Evolutionary conservation across 2,888 invertebrate species (phyloP).

Genomic region (Limnephilus marmoratus): DNA sequence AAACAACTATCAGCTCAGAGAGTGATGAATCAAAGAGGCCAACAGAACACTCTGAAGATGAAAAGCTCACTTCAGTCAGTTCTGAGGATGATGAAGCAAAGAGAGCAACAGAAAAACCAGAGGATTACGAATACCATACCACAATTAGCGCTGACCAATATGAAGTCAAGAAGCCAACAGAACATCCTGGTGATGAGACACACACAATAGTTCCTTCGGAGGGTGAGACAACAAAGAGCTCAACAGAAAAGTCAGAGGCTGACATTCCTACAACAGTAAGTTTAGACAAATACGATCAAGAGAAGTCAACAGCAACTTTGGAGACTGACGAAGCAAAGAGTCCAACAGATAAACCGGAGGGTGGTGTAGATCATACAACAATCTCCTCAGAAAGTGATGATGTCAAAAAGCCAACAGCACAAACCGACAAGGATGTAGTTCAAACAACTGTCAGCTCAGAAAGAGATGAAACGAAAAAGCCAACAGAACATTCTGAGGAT

Average conservation of each 20-base stretch:
- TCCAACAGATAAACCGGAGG: slow-evolving; percentile 54
- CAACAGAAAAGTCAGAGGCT: slow-evolving; percentile 11
- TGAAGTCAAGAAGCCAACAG: not conserved
- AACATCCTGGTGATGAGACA: not conserved
- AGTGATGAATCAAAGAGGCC: not conserved
- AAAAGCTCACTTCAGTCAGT: not conserved
- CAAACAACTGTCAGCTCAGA: slow-evolving; percentile 46
- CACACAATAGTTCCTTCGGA: not conserved
- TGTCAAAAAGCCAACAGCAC: slow-evolving; percentile 26
- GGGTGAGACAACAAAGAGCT: not conserved
- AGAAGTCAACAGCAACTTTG: not conserved
- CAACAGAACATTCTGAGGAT: slow-evolving; percentile 61
- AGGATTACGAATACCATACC: slow-evolving; percentile 7
- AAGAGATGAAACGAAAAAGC: slow-evolving; percentile 52
- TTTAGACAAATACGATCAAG: not conserved
- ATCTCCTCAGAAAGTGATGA: not conserved
- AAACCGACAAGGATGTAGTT: slow-evolving; percentile 48
- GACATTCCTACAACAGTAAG: slow-evolving; percentile 18
- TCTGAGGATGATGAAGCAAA: slow-evolving; percentile 14
- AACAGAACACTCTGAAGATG: not conserved
- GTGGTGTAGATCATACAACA: slow-evolving; percentile 45
- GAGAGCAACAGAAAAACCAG: slow-evolving; percentile 11
- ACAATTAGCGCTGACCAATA: slow-evolving; percentile 43
- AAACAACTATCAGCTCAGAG: slow-evolving; percentile 48
- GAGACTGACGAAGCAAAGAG: slow-evolving; percentile 19